A percentile compares a stretch with the other conserved stretches of the same genome.
Evolutionary conservation across 2,797 vertebrate species (phyloP).

Genomic region (Setipinna tenuifilis): DNA sequence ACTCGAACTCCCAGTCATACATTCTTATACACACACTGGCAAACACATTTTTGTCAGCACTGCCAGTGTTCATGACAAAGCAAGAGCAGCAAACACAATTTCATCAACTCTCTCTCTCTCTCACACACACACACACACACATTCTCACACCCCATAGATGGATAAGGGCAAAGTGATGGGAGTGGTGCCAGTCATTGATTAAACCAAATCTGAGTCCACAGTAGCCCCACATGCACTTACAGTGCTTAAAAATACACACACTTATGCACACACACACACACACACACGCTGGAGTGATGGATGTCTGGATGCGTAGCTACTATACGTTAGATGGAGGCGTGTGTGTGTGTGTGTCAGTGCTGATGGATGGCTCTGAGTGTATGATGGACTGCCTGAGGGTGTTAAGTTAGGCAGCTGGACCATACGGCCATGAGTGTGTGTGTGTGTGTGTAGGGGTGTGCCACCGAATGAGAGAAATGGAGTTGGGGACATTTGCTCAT

Average conservation of each 20-base stretch:
- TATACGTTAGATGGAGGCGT: background rate
- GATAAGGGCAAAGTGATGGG: background rate
- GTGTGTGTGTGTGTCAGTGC: background rate
- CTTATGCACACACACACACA: background rate
- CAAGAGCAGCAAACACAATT: no score
- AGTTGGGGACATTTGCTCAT: background rate
- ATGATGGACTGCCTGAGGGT: slow-evolving; percentile 35
- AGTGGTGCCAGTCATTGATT: background rate
- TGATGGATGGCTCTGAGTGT: slow-evolving; percentile 52
- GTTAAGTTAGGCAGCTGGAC: background rate
- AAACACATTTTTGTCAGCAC: no score
- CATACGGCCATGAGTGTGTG: no score
- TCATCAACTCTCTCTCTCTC: background rate
- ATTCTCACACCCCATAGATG: background rate
- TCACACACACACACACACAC: background rate
- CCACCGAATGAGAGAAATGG: background rate
- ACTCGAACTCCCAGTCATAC: no score
- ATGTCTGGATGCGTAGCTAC: background rate
- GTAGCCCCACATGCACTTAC: background rate
- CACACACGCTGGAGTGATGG: background rate
- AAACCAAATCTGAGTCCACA: background rate
- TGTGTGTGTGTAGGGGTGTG: no score
- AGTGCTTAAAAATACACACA: background rate
- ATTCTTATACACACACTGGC: no score
- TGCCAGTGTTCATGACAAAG: no score